phyloP scores from a whole-genome alignment of 1,140 invertebrate genomes.

The honey bee (Apis mellifera) region Amel_HAv3.1 CM009934.2:11168001-11168500 shows the following conservation, averaged over 20 bases:
- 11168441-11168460: constrained; percentile 34
- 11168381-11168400: constrained; percentile 36
- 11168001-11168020: constrained; percentile 77
- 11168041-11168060: constrained; percentile 73
- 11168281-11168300: constrained; percentile 85
- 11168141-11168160: constrained; percentile 79
- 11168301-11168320: constrained; percentile 81
- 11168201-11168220: constrained; percentile 86
- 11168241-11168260: constrained; percentile 85
- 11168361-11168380: not conserved
- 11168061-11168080: constrained; percentile 74
- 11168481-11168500: not conserved
- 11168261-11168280: constrained; percentile 84
- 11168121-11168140: constrained; percentile 76
- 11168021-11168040: constrained; percentile 83
- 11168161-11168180: constrained; percentile 79
- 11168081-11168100: constrained; percentile 66
- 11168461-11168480: constrained; percentile 48
- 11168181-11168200: constrained; percentile 76
- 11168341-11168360: not conserved
- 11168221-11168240: constrained; percentile 86
- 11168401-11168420: constrained; percentile 77
- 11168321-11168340: not conserved
- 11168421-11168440: constrained; percentile 75
- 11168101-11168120: constrained; percentile 71